Percentiles rank a stretch among this genome's conserved stretches.
phyloP scores from a whole-genome alignment of 2,113 vertebrate genomes.

The Myanophis thanlyinensis region DNA sequence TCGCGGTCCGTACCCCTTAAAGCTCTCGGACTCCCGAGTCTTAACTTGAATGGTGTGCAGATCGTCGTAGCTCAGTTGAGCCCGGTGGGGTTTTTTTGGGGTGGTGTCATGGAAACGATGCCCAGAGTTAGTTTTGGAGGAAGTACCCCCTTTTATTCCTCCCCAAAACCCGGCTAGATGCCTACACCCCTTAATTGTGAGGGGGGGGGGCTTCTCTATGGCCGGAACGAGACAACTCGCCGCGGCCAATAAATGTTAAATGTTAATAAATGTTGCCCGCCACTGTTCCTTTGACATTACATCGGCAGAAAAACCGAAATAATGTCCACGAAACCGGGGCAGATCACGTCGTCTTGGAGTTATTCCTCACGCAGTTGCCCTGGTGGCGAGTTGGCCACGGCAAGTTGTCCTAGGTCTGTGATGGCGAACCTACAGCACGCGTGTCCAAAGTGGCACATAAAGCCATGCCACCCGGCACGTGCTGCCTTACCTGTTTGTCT shows the following conservation, averaged over 20 bases:
- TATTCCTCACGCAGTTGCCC: not conserved
- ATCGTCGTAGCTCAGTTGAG: not conserved
- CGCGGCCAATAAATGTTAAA: rapidly evolving
- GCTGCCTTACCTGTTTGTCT: too few relatives aligned
- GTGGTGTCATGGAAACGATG: not conserved
- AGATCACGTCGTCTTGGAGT: not conserved
- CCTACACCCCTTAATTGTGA: not conserved
- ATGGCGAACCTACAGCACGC: too few relatives aligned
- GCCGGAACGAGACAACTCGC: not conserved
- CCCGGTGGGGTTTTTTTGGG: not conserved
- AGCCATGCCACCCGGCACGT: too few relatives aligned
- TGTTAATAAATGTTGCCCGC: not conserved
- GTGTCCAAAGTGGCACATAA: too few relatives aligned
- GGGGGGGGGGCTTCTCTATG: not conserved
- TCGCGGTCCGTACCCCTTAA: not conserved
- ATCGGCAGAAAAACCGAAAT: not conserved
- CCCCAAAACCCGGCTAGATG: not conserved
- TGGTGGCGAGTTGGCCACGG: rapidly evolving
- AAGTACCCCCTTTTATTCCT: rapidly evolving
- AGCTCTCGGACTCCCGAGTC: not conserved
- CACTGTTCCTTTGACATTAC: not conserved
- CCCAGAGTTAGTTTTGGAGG: not conserved
- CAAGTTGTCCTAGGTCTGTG: not conserved
- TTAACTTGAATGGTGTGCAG: not conserved
- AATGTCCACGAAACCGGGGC: not conserved